These are phyloP conservation scores for Lochmaea capreae DNA, from an alignment of 2,888 invertebrate species.

Conservation along the genomic window DNA sequence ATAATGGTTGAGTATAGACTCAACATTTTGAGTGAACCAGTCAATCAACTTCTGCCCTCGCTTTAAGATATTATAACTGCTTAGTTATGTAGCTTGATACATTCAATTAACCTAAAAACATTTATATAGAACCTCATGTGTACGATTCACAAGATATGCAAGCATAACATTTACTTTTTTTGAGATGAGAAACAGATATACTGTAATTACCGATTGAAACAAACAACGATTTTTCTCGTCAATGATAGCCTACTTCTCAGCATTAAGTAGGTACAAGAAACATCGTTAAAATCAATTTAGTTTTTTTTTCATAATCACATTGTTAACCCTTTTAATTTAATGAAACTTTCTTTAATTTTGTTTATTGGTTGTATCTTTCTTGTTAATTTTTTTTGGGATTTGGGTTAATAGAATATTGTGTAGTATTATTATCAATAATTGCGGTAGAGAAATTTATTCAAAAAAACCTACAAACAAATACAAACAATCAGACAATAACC, in stretches of 20 bases:
- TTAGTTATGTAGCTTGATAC: background rate
- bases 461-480: background rate
- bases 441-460: background rate
- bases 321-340: slow-evolving; percentile 20
- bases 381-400: background rate
- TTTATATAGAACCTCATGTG: too few species aligned
- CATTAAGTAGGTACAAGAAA: slow-evolving; percentile 20
- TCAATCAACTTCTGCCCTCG: too few species aligned
- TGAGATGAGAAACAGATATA: background rate
- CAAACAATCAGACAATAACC: too few species aligned
- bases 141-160: background rate
- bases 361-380: background rate
- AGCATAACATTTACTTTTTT: background rate
- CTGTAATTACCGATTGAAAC: slow-evolving; percentile 6
- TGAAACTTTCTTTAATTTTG: slow-evolving; percentile 12
- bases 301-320: slow-evolving; percentile 15
- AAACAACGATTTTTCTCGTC: slow-evolving; percentile 16
- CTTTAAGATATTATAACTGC: too few species aligned
- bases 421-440: background rate
- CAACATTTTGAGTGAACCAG: too few species aligned
- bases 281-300: slow-evolving; percentile 14
- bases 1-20: too few species aligned
- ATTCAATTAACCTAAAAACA: background rate
- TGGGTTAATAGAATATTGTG: background rate
- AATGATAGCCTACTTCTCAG: slow-evolving; percentile 24